Evolutionary conservation across 2,888 invertebrate genomes (phyloP), one percentile per base, ranked within the genome.

Genomic region (Globia sparganii): DNA sequence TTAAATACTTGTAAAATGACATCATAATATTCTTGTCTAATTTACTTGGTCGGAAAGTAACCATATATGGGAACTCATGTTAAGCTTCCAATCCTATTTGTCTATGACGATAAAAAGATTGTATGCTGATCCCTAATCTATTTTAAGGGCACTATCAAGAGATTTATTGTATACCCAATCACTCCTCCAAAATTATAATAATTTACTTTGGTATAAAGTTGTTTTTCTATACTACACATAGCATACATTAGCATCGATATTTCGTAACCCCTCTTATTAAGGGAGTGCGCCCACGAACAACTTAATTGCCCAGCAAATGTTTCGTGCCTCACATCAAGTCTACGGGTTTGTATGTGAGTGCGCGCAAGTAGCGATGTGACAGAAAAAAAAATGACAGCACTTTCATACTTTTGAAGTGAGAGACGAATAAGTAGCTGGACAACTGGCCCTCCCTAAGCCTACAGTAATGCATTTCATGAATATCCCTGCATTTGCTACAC

Each of bases 181-280:
- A 64, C 67, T 56, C 53, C 15, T 56, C 43, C 43, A 68, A 72
- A 71, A 61, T 85, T 74, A 0, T 31, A 61, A 72, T 77, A 49
- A 58, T 65, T 78, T 78, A n/a, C 59, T 46, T 76, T 76, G 72
- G 74, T 78, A 80, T 82, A 72, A 76, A 73, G 67, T 75, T 68
- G 13, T 49, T 56, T 80, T 72, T 56, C 9, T 25, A 56, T 13
- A 64, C 62, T 75, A 67, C 69, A 86, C 75, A 40, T 83, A 78
- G 83, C 84, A 83, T 66, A 70, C 6, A 46, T 72, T 31, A 15
- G 49, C 43, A 9, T 28, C 21, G 72, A 56, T 74, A 61, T 43
- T 73, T 43, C 64, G 6, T 25, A 6, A 40, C 21, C 25, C 34
- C 31, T 34, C 59, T 4, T 21, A 53, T 11, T 53, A 53, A 25